Percentiles rank a stretch among this genome's conserved stretches.
phyloP scores from a whole-genome alignment of 2,888 invertebrate species.

The Ichneumoninae sp. region DNA sequence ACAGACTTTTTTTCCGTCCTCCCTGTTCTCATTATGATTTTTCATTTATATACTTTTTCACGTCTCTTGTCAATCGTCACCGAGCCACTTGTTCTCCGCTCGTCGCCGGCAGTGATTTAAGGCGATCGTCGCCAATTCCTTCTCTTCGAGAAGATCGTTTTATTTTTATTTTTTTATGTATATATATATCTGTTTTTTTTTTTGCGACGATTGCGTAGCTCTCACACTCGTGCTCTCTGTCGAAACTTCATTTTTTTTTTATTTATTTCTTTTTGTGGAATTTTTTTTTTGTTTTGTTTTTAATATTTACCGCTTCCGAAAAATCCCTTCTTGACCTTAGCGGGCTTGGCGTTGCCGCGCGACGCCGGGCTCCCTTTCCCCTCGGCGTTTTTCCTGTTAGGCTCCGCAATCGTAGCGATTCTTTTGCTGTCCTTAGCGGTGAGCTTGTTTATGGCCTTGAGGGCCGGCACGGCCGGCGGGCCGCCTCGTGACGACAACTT shows the following conservation, averaged over 20 bases:
- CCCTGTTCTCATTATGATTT: constrained; percentile 26
- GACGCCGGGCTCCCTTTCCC: constrained; percentile 72
- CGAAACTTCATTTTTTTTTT: constrained; percentile 1
- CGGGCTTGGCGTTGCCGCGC: constrained; percentile 81
- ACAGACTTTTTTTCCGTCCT: constrained; percentile 16
- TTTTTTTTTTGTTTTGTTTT: constrained; percentile 31
- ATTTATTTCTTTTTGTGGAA: constrained; percentile 39
- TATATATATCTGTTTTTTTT: constrained; percentile 18
- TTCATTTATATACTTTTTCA: constrained; percentile 32
- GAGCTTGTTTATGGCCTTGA: constrained; percentile 84
- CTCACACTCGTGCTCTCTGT: constrained; percentile 49
- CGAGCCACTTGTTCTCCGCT: constrained; percentile 40
- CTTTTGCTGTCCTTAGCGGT: constrained; percentile 84
- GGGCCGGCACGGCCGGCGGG: constrained; percentile 69
- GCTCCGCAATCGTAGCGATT: constrained; percentile 74
- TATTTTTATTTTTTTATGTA: constrained; percentile 53
- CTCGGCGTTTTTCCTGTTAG: constrained; percentile 44
- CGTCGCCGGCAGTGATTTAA: constrained; percentile 59
- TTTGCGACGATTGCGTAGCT: constrained; percentile 34
- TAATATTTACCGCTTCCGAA: constrained; percentile 92
- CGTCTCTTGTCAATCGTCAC: constrained; percentile 21
- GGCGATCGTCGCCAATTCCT: constrained; percentile 21
- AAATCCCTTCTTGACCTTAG: constrained; percentile 92
- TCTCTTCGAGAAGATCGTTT: constrained; percentile 52
- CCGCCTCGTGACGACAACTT: constrained; percentile 31